A percentile compares a stretch with the other conserved stretches of the same genome.
phyloP scores from a whole-genome alignment of 2,888 invertebrate species.

The Acanthosepion pharaonis region DNA sequence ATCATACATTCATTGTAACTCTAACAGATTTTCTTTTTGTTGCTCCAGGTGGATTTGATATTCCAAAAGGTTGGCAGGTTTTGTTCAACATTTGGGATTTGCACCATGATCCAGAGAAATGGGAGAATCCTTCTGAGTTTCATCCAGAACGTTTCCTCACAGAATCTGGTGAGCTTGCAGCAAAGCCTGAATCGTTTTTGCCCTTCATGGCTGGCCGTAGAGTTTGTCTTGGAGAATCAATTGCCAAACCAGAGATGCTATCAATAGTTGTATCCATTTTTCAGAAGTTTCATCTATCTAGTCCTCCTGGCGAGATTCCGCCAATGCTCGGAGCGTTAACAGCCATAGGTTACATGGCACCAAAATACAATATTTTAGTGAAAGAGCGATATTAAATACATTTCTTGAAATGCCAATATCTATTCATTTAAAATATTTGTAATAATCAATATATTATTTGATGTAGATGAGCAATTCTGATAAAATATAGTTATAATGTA shows the following conservation, averaged over 20 bases:
- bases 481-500: too few relatives aligned
- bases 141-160: slow-evolving; percentile 64
- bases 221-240: slow-evolving; percentile 65
- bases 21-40: not conserved
- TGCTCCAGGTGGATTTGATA: slow-evolving; percentile 57
- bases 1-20: too few relatives aligned
- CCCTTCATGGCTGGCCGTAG: slow-evolving; percentile 66
- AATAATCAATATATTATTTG: too few relatives aligned
- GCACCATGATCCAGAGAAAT: slow-evolving; percentile 60
- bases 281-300: not conserved
- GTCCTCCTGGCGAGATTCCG: not conserved
- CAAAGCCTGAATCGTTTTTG: slow-evolving; percentile 61
- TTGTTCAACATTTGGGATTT: slow-evolving; percentile 61
- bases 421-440: too few relatives aligned
- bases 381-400: not conserved
- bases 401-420: not conserved
- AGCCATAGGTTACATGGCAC: not conserved
- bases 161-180: slow-evolving; percentile 58
- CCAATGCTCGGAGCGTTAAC: not conserved
- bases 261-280: not conserved
- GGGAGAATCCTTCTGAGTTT: slow-evolving; percentile 61
- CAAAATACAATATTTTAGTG: not conserved
- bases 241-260: slow-evolving; percentile 63
- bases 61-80: slow-evolving; percentile 62
- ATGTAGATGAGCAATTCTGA: too few relatives aligned